Evolutionary conservation across 2,797 vertebrate genomes (phyloP).

Genomic region (Mycteria americana): DNA sequence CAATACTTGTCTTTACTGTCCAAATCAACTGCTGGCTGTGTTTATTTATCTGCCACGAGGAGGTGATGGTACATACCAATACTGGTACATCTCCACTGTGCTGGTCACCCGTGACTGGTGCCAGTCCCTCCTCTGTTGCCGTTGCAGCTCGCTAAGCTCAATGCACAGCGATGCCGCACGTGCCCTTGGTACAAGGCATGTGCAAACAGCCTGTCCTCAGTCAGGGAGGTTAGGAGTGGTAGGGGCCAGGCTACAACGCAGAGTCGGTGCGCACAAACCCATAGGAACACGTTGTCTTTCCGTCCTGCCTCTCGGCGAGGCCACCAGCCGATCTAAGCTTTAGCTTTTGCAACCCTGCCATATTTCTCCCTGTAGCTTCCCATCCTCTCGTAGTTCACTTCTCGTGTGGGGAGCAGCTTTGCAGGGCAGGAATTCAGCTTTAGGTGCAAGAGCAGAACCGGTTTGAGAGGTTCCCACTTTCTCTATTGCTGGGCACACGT

Average conservation of each 20-base stretch:
- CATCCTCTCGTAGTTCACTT: not conserved
- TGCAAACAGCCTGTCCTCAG: not conserved
- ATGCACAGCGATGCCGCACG: rapidly evolving
- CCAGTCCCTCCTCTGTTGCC: not conserved
- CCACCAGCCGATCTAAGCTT: not conserved
- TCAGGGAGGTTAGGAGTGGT: no score
- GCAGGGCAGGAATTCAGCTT: not conserved
- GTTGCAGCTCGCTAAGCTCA: not conserved
- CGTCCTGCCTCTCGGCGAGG: not conserved
- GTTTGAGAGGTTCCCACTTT: not conserved
- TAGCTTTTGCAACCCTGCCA: not conserved
- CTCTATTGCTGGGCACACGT: no score
- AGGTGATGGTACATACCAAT: not conserved
- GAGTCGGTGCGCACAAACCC: not conserved
- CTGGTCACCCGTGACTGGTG: no score
- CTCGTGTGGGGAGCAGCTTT: not conserved
- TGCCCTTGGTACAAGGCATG: rapidly evolving
- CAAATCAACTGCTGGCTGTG: not conserved
- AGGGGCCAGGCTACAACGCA: not conserved
- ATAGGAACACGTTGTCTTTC: rapidly evolving
- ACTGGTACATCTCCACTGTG: not conserved
- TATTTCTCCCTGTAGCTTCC: not conserved
- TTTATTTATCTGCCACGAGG: not conserved
- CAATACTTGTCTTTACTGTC: not conserved
- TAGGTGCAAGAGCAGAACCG: not conserved